These are phyloP conservation scores for Forbesichthys papilliferus DNA, from an alignment of 2,113 vertebrate genomes.

Conservation along the genomic window DNA sequence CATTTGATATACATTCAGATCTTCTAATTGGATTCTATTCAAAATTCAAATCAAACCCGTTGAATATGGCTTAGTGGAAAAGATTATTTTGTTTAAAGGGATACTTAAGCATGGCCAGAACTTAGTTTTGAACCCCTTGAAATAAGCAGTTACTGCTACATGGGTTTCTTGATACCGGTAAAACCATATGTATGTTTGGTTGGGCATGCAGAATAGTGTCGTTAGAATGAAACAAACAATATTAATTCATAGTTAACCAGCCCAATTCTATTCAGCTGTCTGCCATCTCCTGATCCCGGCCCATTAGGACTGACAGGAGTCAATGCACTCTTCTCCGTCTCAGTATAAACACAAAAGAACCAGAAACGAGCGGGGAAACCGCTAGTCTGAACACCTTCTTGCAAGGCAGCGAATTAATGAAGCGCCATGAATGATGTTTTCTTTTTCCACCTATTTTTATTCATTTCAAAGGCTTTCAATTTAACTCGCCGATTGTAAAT, in stretches of 20 bases:
- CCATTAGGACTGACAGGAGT: slow-evolving; percentile 53
- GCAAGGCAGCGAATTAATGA: slow-evolving; percentile 51
- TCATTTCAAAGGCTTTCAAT: slow-evolving; percentile 50
- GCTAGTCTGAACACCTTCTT: slow-evolving; percentile 31
- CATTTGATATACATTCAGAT: slow-evolving; percentile 60
- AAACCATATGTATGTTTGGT: slow-evolving; percentile 53
- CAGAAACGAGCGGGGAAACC: slow-evolving; percentile 35
- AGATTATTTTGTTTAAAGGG: slow-evolving; percentile 59
- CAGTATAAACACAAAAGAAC: background rate
- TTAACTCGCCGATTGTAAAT: slow-evolving; percentile 56
- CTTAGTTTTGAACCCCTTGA: slow-evolving; percentile 32
- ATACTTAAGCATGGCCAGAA: slow-evolving; percentile 54
- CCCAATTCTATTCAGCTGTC: slow-evolving; percentile 48
- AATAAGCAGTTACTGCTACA: slow-evolving; percentile 49
- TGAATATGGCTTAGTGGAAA: slow-evolving; percentile 50
- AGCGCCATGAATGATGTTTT: slow-evolving; percentile 42
- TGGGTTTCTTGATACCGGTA: slow-evolving; percentile 17
- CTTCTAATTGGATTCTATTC: slow-evolving; percentile 73
- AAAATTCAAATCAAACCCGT: slow-evolving; percentile 61
- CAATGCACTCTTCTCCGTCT: slow-evolving; percentile 29
- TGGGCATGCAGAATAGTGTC: slow-evolving; percentile 13
- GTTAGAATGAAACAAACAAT: slow-evolving; percentile 34
- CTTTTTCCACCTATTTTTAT: slow-evolving; percentile 26
- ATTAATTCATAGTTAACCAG: slow-evolving; percentile 54
- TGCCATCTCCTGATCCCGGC: slow-evolving; percentile 58